Percentiles rank a stretch among this genome's conserved stretches.
These are phyloP conservation scores for Pycnonotus jocosus DNA, from an alignment of 2,113 vertebrate genomes.

Conservation along the genomic window DNA sequence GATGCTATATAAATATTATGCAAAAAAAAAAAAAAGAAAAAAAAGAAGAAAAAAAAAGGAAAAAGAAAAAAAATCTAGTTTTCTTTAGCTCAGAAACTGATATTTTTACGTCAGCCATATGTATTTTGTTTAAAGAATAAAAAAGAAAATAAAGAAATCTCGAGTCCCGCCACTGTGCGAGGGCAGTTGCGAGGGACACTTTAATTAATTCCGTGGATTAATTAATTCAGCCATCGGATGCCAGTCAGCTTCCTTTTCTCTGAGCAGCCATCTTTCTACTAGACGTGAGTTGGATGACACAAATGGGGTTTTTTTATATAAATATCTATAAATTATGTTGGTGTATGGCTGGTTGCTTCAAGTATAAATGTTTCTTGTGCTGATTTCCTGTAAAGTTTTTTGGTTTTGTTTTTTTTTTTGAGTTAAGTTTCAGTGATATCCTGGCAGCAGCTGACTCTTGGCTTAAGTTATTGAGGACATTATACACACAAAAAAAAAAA, in stretches of 20 bases:
- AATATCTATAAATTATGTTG: constrained; percentile 72
- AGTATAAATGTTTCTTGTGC: constrained; percentile 68
- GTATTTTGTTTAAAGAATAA: constrained; percentile 76
- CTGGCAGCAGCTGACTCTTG: constrained; percentile 59
- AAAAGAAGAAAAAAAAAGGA: neutral
- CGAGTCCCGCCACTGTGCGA: constrained; percentile 1
- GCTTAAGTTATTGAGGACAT: constrained; percentile 61
- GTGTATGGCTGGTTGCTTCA: constrained; percentile 67
- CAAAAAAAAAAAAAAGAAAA: neutral
- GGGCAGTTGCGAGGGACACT: constrained; percentile 29
- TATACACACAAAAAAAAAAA: neutral
- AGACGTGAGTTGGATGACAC: constrained; percentile 61
- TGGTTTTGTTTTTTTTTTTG: neutral
- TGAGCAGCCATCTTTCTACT: constrained; percentile 77
- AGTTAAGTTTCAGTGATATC: constrained; percentile 61
- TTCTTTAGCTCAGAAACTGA: constrained; percentile 75
- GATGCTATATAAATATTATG: constrained; percentile 73
- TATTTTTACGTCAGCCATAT: constrained; percentile 78
- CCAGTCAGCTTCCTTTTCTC: constrained; percentile 70
- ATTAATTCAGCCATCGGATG: constrained; percentile 35
- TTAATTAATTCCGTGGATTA: constrained; percentile 38
- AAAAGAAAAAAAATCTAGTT: constrained; percentile 51
- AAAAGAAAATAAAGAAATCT: constrained; percentile 13
- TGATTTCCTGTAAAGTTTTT: constrained; percentile 67
- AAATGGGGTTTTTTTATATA: constrained; percentile 31